These are phyloP conservation scores for Eupelmus urozonus DNA, from an alignment of 2,888 invertebrate genomes.

Conservation along the genomic window DNA sequence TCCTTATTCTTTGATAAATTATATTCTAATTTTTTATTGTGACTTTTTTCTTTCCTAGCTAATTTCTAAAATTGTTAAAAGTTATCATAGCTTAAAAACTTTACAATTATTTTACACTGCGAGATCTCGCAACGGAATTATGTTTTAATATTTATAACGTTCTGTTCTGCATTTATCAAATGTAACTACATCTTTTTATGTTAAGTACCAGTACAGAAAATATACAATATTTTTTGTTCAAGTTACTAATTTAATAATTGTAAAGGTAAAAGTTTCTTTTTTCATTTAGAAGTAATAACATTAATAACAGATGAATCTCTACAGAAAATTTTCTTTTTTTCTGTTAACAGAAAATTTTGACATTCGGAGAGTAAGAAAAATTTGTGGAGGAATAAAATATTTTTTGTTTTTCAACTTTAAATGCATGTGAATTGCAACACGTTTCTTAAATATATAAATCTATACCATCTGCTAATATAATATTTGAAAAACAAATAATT, in stretches of 20 bases:
- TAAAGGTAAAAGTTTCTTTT: slow-evolving; percentile 32
- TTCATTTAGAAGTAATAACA: slow-evolving; percentile 28
- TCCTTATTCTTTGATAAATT: slow-evolving; percentile 44
- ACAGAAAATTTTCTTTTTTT: not conserved
- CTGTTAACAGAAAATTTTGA: slow-evolving; percentile 27
- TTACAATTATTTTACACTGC: slow-evolving; percentile 59
- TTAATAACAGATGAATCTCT: slow-evolving; percentile 33
- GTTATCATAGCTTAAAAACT: slow-evolving; percentile 54
- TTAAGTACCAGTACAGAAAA: slow-evolving; percentile 54
- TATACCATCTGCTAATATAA: slow-evolving; percentile 43
- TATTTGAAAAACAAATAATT: slow-evolving; percentile 25
- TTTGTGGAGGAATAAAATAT: slow-evolving; percentile 5
- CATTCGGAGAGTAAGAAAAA: slow-evolving; percentile 16
- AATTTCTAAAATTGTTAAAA: slow-evolving; percentile 51
- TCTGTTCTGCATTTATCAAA: slow-evolving; percentile 50
- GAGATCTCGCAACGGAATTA: slow-evolving; percentile 52
- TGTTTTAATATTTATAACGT: slow-evolving; percentile 47
- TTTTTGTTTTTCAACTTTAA: slow-evolving; percentile 13
- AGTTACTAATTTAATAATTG: slow-evolving; percentile 40
- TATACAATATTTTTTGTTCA: slow-evolving; percentile 44
- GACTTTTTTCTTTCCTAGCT: slow-evolving; percentile 55
- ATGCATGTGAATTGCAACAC: slow-evolving; percentile 35
- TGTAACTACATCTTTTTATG: slow-evolving; percentile 47
- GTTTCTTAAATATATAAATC: slow-evolving; percentile 49
- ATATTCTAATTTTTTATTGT: slow-evolving; percentile 51